These are phyloP conservation scores for Panthera leo DNA, from an alignment of 2,113 vertebrate species.

Conservation along the genomic window DNA sequence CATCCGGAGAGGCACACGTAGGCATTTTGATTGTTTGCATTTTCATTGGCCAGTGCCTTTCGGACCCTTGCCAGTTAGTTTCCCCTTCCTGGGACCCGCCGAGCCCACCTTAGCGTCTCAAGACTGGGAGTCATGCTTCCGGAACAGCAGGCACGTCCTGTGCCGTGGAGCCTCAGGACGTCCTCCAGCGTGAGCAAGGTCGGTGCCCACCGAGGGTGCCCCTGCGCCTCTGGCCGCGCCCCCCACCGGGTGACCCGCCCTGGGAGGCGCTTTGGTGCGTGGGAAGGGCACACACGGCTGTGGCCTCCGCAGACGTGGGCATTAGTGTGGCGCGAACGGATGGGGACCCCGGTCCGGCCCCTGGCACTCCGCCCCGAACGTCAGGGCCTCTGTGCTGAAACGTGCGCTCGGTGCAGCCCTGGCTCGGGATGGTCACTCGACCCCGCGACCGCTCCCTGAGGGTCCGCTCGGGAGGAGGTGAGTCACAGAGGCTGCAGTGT, in stretches of 20 bases:
- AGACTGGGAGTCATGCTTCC: rapidly evolving
- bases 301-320: too few species aligned
- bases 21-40: neutral
- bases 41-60: neutral
- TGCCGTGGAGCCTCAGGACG: rapidly evolving
- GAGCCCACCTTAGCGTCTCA: rapidly evolving
- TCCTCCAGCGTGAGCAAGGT: rapidly evolving
- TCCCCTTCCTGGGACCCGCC: too few species aligned
- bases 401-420: too few species aligned
- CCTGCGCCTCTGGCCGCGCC: rapidly evolving
- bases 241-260: rapidly evolving
- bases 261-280: rapidly evolving
- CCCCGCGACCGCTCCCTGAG: rapidly evolving
- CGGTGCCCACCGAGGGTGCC: rapidly evolving
- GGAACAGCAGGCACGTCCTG: neutral
- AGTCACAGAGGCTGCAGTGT: rapidly evolving
- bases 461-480: neutral
- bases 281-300: neutral
- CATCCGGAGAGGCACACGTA: neutral
- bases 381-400: neutral
- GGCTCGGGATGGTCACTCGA: rapidly evolving
- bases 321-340: neutral
- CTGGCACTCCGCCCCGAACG: rapidly evolving
- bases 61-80: neutral
- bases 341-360: rapidly evolving